Conservation (phyloP, 2,797 vertebrate genomes). For the Fistularia commersonii region DNA sequence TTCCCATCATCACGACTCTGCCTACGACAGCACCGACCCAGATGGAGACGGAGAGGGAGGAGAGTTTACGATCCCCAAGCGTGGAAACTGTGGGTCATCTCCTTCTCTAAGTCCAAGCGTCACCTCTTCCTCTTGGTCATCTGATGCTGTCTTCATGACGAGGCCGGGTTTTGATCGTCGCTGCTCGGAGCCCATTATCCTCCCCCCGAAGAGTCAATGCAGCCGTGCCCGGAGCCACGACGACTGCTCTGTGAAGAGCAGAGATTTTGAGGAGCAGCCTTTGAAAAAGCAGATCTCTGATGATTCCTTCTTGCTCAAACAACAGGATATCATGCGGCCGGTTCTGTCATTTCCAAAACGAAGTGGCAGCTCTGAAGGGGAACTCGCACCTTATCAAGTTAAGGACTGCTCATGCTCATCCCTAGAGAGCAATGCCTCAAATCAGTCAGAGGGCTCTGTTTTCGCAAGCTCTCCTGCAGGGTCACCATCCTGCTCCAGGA, state of each 20-base stretch:
- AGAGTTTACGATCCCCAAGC: slow-evolving; percentile 21
- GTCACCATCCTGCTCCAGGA: slow-evolving; percentile 79
- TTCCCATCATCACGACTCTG: slow-evolving; percentile 88
- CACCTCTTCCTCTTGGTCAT: slow-evolving; percentile 43
- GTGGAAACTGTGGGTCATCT: slow-evolving; percentile 19
- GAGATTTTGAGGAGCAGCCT: slow-evolving; percentile 54
- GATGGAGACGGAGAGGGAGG: slow-evolving; percentile 74
- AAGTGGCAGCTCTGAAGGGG: slow-evolving; percentile 50
- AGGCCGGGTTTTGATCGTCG: slow-evolving; percentile 71
- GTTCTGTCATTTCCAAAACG: slow-evolving; percentile 48
- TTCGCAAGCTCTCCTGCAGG: slow-evolving; percentile 80
- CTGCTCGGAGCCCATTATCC: slow-evolving; percentile 85
- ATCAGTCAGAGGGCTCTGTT: slow-evolving; percentile 80
- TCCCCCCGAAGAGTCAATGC: slow-evolving; percentile 54
- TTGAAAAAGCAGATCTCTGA: slow-evolving; percentile 77
- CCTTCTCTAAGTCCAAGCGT: slow-evolving; percentile 41
- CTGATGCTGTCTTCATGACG: slow-evolving; percentile 54
- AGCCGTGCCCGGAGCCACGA: slow-evolving; percentile 84
- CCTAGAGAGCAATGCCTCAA: slow-evolving; percentile 77
- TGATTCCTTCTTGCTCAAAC: slow-evolving; percentile 69
- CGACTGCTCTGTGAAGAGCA: slow-evolving; percentile 67
- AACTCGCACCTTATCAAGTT: slow-evolving; percentile 5
- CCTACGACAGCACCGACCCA: slow-evolving; percentile 89
- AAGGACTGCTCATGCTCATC: slow-evolving; percentile 76
- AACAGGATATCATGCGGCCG: slow-evolving; percentile 8